These are phyloP conservation scores for Apodemia zela DNA, from an alignment of 2,888 invertebrate species.

Conservation along the genomic window DNA sequence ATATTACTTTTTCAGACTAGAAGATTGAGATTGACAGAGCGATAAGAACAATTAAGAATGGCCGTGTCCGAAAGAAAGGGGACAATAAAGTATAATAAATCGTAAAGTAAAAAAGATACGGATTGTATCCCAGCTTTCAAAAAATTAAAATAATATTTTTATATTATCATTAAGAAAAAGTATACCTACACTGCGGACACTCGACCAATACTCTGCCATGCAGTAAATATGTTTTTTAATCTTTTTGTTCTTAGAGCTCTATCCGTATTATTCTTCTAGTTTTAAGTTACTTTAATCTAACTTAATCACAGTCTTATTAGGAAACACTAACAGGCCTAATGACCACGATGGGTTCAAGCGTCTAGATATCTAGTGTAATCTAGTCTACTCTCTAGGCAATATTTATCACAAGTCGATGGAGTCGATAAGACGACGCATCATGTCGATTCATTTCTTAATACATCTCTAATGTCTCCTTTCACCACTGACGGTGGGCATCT, in stretches of 20 bases:
- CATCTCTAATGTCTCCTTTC: neutral
- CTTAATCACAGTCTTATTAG: constrained; percentile 69
- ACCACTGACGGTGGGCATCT: too few species aligned
- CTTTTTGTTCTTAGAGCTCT: neutral
- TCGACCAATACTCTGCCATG: too few species aligned
- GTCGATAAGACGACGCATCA: neutral
- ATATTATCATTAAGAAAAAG: too few species aligned
- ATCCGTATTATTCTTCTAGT: constrained; percentile 35
- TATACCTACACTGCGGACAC: too few species aligned
- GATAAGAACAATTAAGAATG: neutral
- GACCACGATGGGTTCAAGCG: constrained; percentile 45
- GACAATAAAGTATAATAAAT: too few species aligned
- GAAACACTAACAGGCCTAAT: constrained; percentile 52
- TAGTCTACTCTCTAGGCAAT: constrained; percentile 16
- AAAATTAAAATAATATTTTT: too few species aligned
- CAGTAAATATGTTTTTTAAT: too few species aligned
- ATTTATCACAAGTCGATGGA: constrained; percentile 8
- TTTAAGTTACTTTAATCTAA: constrained; percentile 39
- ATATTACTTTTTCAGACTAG: constrained; percentile 2
- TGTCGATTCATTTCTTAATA: neutral
- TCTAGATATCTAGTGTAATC: constrained; percentile 23
- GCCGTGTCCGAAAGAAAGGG: too few species aligned
- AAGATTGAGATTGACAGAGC: constrained; percentile 6
- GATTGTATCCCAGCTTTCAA: too few species aligned
- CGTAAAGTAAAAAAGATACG: too few species aligned